Base-by-base conservation (phyloP, 1,140 invertebrate species). In the Caerostris extrusa region DNA sequence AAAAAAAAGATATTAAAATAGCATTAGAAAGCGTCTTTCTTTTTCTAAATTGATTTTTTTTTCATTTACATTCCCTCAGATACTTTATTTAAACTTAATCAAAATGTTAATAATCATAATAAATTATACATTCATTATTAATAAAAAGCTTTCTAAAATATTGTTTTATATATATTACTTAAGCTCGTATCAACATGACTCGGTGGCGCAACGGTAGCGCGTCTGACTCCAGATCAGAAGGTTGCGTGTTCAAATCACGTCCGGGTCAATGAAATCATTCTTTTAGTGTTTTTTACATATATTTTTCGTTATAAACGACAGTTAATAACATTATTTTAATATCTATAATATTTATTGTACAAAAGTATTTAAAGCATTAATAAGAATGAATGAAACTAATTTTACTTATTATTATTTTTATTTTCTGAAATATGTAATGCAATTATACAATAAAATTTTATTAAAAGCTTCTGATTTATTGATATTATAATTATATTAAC, bases 221-320 rank as follows among this genome's bases (percentile, higher is more conserved):
- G 96, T 96, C 96, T 96, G 96, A 96, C 96, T 96, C 96, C 96
- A 96, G 96, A 96, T 96, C 96, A 96, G 96, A 96, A 96, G 96
- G 96, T 96, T 96, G 96, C 96, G 96, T 96, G 96, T 96, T 96
- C 96, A 95, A 96, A 96, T 96, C 96, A 96, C 96, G 96, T 96
- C 96, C 95, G 96, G 96, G 96, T 96, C 96, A 96, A 94, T 92
- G 95, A 17, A 96, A 94, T 94, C 85, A 95, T 94, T 95, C 91
- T 94, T 87, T 77, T 60, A 17, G 14, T 34, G 8, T 64, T 17
- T 64, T 34, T 85, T 34, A 50, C 34, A 58, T 50, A 55, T 85
- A 8, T 12, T 50, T 14, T 19, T 19, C 17, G 34, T 81, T 53
- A 71, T 83, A 8, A 91, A 91, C 17, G 19, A 90, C 7, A 34